phyloP scores from a whole-genome alignment of 2,797 vertebrate genomes.

The Enteromius unitaeniatus region DNA sequence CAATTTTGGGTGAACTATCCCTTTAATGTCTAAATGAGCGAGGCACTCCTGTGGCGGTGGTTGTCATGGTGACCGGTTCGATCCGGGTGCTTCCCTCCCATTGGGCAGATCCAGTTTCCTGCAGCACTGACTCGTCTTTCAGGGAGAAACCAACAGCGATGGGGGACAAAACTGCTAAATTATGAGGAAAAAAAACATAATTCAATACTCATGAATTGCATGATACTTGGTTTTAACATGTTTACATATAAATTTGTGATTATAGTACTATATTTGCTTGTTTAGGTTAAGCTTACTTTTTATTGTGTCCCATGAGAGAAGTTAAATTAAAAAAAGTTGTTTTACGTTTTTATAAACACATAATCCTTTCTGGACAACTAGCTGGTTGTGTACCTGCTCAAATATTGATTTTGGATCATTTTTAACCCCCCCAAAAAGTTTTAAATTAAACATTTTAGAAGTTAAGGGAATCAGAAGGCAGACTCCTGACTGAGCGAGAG shows the following conservation, averaged over 20 bases:
- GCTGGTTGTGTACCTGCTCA: too few species aligned
- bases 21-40: not conserved
- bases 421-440: too few species aligned
- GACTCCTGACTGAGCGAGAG: too few species aligned
- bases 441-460: too few species aligned
- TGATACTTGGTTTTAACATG: too few species aligned
- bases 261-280: not conserved
- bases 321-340: too few species aligned
- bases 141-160: slow-evolving; percentile 21
- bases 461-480: too few species aligned
- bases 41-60: slow-evolving; percentile 25
- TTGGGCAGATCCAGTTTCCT: slow-evolving; percentile 54
- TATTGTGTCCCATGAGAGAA: too few species aligned
- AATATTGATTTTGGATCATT: too few species aligned
- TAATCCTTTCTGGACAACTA: too few species aligned
- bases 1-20: not conserved
- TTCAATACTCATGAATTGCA: too few species aligned
- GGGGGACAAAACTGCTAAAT: not conserved
- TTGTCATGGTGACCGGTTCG: slow-evolving; percentile 20
- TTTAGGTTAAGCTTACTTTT: not conserved
- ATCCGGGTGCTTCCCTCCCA: slow-evolving; percentile 35
- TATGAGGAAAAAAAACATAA: not conserved
- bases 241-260: not conserved
- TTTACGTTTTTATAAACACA: too few species aligned
- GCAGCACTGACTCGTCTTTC: slow-evolving; percentile 14